Conservation (phyloP, 1,140 invertebrate species). For the Arctopsyche grandis region DNA sequence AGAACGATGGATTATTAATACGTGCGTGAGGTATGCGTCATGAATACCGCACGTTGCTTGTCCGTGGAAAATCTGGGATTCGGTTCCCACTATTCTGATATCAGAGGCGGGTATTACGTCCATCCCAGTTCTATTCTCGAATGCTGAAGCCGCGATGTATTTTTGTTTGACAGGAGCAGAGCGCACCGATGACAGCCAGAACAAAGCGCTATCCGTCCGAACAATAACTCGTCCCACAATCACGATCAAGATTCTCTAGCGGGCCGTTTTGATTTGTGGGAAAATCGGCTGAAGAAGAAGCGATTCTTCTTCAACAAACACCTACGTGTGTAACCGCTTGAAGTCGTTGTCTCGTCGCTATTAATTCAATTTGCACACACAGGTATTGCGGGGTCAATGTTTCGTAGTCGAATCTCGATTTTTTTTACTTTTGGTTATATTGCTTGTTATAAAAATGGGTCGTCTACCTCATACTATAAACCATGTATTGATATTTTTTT, state of each 20-base stretch:
- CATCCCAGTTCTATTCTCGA: too few species aligned
- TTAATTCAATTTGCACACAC: conserved; percentile 25
- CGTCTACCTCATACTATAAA: neutral
- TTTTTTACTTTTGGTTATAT: neutral
- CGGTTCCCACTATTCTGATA: too few species aligned
- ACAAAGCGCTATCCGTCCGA: conserved; percentile 20
- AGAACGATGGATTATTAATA: too few species aligned
- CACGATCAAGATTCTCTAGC: neutral
- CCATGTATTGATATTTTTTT: too few species aligned
- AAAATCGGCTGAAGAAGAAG: neutral
- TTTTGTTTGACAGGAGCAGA: neutral
- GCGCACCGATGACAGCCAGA: conserved; percentile 14
- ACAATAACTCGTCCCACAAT: conserved; percentile 22
- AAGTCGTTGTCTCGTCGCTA: conserved; percentile 17
- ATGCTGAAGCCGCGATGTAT: too few species aligned
- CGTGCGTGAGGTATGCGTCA: too few species aligned
- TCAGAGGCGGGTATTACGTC: too few species aligned
- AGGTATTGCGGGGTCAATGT: conserved; percentile 2
- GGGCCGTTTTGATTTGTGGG: conserved; percentile 26
- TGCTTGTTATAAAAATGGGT: neutral
- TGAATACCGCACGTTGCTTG: too few species aligned
- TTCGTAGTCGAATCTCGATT: neutral
- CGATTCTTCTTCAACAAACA: conserved; percentile 9
- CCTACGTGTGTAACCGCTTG: neutral
- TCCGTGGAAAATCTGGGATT: too few species aligned